Conservation (phyloP, 2,888 invertebrate species). For the Ophonus ardosiacus region DNA sequence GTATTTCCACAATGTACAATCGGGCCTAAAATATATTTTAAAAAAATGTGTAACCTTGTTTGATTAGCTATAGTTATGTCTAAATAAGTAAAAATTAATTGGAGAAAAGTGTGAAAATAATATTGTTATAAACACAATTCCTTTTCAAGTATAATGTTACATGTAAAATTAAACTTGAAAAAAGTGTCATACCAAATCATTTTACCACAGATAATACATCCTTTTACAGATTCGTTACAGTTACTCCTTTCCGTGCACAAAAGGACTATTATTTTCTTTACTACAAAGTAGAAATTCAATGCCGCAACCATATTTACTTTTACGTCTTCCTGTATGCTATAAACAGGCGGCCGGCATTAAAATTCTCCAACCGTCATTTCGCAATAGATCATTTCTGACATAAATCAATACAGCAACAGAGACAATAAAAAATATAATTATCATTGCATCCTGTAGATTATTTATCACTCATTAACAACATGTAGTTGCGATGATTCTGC, state of each 20-base stretch:
- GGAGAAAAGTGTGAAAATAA: background rate
- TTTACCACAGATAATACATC: background rate
- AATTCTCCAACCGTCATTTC: constrained; percentile 6
- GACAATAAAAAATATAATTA: constrained; percentile 14
- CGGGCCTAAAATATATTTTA: too few relatives aligned
- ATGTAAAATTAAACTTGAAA: background rate
- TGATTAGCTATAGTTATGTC: background rate
- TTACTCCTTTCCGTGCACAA: background rate
- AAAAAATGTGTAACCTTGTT: too few relatives aligned
- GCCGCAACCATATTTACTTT: constrained; percentile 41
- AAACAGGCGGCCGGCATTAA: constrained; percentile 1
- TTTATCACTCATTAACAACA: constrained; percentile 34
- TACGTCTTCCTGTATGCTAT: constrained; percentile 1
- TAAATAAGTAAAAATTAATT: background rate
- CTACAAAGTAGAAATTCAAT: background rate
- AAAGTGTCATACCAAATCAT: background rate
- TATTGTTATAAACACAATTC: background rate
- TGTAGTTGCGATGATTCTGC: constrained; percentile 43
- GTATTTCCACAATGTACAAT: too few relatives aligned
- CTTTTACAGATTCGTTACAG: background rate
- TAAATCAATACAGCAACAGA: background rate
- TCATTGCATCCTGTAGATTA: constrained; percentile 25
- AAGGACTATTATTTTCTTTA: constrained; percentile 19
- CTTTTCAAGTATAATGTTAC: background rate
- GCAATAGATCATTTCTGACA: constrained; percentile 10